A percentile compares a stretch with the other conserved stretches of the same genome.
phyloP scores from a whole-genome alignment of 2,113 vertebrate genomes.

The Lonchura striata region DNA sequence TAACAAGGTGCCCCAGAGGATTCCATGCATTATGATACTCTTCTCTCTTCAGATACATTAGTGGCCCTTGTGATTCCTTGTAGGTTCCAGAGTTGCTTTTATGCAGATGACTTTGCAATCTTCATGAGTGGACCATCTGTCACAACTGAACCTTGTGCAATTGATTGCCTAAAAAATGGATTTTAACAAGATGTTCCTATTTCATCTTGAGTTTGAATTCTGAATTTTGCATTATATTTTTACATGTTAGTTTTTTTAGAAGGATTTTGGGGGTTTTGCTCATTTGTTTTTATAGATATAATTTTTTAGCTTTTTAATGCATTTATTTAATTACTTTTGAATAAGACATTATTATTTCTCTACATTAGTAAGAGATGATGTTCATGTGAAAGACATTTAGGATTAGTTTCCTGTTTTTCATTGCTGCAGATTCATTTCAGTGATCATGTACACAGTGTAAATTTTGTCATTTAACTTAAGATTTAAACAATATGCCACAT shows the following conservation, averaged over 20 bases:
- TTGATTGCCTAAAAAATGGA: neutral
- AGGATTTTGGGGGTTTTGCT: neutral
- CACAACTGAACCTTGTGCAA: neutral
- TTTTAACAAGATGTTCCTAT: neutral
- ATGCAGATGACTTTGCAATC: neutral
- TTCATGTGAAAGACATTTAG: neutral
- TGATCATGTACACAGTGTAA: neutral
- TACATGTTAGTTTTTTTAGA: neutral
- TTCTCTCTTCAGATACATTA: neutral
- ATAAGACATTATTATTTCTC: neutral
- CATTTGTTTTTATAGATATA: neutral
- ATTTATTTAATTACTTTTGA: neutral
- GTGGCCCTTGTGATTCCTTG: conserved; percentile 1
- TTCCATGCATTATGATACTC: neutral
- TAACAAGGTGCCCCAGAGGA: conserved; percentile 12
- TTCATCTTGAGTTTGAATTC: neutral
- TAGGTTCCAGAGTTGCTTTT: neutral
- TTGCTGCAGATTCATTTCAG: neutral
- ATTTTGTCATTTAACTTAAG: neutral
- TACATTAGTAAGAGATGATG: neutral
- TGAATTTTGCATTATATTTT: neutral
- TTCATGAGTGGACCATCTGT: conserved; percentile 23
- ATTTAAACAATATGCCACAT: neutral
- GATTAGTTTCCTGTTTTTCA: neutral
- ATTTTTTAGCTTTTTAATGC: neutral